Evolutionary conservation across 2,888 invertebrate species (phyloP).

Genomic region (Neoscelio sp.): DNA sequence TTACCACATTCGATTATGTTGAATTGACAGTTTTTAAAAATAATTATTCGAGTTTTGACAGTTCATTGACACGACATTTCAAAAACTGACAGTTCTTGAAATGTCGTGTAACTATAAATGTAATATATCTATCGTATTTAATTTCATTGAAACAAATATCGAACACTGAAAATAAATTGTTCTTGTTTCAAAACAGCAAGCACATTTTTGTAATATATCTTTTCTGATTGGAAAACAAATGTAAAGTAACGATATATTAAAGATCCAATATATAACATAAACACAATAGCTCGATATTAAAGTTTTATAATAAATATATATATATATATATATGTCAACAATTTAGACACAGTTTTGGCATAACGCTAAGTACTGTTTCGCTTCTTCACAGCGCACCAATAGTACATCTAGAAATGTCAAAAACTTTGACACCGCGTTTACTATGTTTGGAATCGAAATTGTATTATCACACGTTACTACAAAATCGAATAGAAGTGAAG

Average conservation of each 20-base stretch:
- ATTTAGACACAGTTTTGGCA: slow-evolving; percentile 1
- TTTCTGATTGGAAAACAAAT: not conserved
- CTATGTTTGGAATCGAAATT: not conserved
- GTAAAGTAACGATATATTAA: slow-evolving; percentile 1
- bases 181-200: slow-evolving; percentile 3
- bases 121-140: no score
- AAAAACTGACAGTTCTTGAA: no score
- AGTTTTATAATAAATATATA: no score
- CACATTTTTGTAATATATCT: not conserved
- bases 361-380: slow-evolving; percentile 6
- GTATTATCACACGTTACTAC: not conserved
- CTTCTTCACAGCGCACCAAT: no score
- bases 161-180: slow-evolving; percentile 18
- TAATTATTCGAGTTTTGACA: no score
- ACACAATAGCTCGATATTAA: no score
- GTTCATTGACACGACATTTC: no score
- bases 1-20: no score
- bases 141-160: not conserved
- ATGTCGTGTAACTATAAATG: no score
- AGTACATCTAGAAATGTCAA: no score
- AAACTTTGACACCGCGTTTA: not conserved
- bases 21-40: no score
- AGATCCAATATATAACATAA: slow-evolving; percentile 1
- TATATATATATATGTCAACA: not conserved
- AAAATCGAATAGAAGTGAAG: no score